Conservation (phyloP, 1,140 invertebrate genomes). For the Chlorops oryzae region DNA sequence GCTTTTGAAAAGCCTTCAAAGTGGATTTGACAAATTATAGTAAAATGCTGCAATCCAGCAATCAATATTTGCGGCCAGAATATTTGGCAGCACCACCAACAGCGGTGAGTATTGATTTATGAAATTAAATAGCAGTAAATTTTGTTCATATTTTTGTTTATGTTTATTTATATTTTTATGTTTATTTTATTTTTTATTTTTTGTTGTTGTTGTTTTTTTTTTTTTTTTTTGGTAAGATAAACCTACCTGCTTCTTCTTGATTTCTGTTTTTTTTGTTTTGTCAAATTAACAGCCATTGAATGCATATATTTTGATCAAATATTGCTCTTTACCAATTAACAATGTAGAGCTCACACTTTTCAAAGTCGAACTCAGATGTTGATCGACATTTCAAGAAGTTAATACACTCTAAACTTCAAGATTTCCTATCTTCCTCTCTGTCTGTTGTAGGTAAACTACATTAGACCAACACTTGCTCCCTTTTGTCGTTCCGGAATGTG, state of each 20-base stretch:
- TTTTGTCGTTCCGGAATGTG: too few relatives aligned
- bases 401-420: too few relatives aligned
- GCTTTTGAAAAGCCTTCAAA: conserved; percentile 47
- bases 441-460: too few relatives aligned
- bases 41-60: conserved; percentile 74
- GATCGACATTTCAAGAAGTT: too few relatives aligned
- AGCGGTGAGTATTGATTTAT: conserved; percentile 61
- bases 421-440: too few relatives aligned
- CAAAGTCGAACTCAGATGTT: too few relatives aligned
- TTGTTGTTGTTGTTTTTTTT: neutral
- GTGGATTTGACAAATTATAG: conserved; percentile 49
- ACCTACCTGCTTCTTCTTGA: neutral
- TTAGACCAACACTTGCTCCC: too few relatives aligned
- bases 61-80: conserved; percentile 85
- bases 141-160: neutral
- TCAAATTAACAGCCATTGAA: too few relatives aligned
- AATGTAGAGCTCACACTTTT: too few relatives aligned
- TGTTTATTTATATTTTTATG: neutral
- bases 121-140: too few relatives aligned
- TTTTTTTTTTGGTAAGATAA: neutral
- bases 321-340: too few relatives aligned
- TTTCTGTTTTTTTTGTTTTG: neutral
- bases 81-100: conserved; percentile 83
- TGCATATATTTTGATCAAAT: too few relatives aligned
- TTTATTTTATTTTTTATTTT: neutral